Percentiles rank a stretch among this genome's conserved stretches.
Conservation (phyloP, 1,140 invertebrate species). For the Papilio machaon region DNA sequence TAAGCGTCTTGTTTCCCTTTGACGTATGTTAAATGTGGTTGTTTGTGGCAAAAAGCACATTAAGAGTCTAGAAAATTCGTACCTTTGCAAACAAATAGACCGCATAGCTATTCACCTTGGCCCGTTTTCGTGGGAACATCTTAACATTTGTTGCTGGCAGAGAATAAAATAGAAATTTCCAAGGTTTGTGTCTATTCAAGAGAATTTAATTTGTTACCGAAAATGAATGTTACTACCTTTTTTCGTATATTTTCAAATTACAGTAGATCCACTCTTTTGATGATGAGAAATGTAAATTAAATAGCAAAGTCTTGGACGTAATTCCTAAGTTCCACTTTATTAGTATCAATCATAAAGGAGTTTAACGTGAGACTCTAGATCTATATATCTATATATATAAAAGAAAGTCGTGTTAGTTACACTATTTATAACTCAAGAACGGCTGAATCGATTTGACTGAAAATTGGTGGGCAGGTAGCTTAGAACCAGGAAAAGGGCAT, state of each 20-base stretch:
- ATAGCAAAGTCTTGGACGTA: neutral
- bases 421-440: too few species aligned
- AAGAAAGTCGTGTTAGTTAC: too few species aligned
- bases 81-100: conserved; percentile 26
- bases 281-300: neutral
- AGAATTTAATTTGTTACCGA: conserved; percentile 23
- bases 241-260: neutral
- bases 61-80: conserved; percentile 16
- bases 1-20: neutral
- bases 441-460: too few species aligned
- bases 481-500: too few species aligned
- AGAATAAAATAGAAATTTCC: conserved; percentile 15
- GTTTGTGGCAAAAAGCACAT: conserved; percentile 3
- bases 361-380: neutral
- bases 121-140: conserved; percentile 20
- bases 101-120: conserved; percentile 23
- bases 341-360: neutral
- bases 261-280: neutral
- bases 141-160: conserved; percentile 5
- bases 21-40: neutral
- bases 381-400: too few species aligned
- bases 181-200: conserved; percentile 19
- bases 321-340: neutral
- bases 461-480: too few species aligned
- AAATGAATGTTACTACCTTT: neutral